phyloP scores from a whole-genome alignment of 2,797 vertebrate genomes.

The Acrossocheilus wenchowensis region DNA sequence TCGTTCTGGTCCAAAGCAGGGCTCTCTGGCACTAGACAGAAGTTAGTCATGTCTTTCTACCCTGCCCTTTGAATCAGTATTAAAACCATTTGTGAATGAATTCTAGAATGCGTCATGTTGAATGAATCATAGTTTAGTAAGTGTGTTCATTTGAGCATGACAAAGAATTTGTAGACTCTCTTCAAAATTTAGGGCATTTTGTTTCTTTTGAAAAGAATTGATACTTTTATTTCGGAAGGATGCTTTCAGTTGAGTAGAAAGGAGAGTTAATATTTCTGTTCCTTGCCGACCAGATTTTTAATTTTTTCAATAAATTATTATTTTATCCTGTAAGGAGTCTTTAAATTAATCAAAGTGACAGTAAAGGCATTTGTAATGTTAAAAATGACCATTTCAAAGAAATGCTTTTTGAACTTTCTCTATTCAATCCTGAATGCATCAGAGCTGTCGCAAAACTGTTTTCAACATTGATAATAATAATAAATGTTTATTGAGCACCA shows the following conservation, averaged over 20 bases:
- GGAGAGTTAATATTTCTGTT: background rate
- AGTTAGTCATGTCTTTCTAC: constrained; percentile 29
- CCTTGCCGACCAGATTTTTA: no score
- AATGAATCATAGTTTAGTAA: background rate
- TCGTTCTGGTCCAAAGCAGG: background rate
- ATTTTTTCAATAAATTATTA: background rate
- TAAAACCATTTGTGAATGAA: constrained; percentile 1
- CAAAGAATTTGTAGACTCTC: background rate
- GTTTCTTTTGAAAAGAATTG: background rate
- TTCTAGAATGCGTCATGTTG: background rate
- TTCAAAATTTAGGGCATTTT: background rate
- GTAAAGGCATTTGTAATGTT: background rate
- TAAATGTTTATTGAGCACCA: background rate
- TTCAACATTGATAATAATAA: background rate
- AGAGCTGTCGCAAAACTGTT: background rate
- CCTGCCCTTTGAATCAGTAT: background rate
- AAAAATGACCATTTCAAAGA: background rate
- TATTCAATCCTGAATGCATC: background rate
- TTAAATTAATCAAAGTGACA: background rate
- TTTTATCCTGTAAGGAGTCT: background rate
- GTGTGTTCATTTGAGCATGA: background rate
- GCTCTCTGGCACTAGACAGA: constrained; percentile 3
- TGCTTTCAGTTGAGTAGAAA: background rate
- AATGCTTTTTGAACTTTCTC: background rate
- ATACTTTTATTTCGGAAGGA: background rate